Evolutionary conservation across 2,113 vertebrate genomes (phyloP).

Genomic region (Limnothrissa miodon): DNA sequence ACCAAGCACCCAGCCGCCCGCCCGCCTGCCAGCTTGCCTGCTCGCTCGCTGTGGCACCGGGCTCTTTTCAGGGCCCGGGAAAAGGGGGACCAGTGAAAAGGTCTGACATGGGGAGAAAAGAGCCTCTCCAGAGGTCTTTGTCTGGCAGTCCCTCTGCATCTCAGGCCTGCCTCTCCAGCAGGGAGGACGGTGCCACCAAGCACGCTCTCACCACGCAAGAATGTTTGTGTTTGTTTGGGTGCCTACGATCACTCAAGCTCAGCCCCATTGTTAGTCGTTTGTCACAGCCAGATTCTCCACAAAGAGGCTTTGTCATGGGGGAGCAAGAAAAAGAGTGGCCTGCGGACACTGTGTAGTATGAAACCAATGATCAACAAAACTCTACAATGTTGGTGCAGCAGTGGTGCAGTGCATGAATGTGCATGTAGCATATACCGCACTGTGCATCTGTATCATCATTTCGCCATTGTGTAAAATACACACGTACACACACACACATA

Average conservation of each 20-base stretch:
- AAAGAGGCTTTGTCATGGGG: constrained; percentile 2
- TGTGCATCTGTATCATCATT: background rate
- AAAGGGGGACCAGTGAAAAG: constrained; percentile 62
- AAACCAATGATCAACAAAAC: background rate
- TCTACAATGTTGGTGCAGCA: background rate
- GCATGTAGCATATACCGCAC: background rate
- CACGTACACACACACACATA: background rate
- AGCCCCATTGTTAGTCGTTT: constrained; percentile 40
- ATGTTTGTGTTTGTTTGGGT: constrained; percentile 58
- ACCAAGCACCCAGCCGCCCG: background rate
- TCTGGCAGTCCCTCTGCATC: constrained; percentile 56
- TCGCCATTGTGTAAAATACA: constrained; percentile 9
- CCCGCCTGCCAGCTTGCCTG: background rate
- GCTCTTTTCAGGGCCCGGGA: constrained; percentile 57
- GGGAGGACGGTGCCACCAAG: background rate
- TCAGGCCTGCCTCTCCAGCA: constrained; percentile 46
- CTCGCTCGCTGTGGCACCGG: constrained; percentile 41
- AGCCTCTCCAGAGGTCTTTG: constrained; percentile 66
- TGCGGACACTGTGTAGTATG: background rate
- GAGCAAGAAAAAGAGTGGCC: background rate
- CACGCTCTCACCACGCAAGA: constrained; percentile 53
- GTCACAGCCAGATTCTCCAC: constrained; percentile 29
- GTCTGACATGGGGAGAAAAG: constrained; percentile 66
- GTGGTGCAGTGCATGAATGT: background rate
- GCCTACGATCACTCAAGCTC: constrained; percentile 35